These are phyloP conservation scores for Trimorus sp. DNA, from an alignment of 2,888 invertebrate genomes.

Conservation along the genomic window DNA sequence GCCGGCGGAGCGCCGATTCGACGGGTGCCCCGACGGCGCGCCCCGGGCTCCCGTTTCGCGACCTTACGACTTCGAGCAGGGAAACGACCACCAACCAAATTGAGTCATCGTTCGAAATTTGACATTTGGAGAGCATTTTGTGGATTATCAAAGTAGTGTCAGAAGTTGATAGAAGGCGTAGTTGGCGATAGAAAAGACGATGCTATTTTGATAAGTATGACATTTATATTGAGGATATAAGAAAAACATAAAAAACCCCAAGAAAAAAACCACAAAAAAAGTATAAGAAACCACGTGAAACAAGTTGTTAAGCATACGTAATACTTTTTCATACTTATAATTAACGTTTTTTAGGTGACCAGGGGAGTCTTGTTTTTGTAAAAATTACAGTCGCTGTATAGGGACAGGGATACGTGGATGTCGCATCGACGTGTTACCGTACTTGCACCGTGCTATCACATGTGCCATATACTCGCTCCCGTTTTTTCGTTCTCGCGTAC, in stretches of 20 bases:
- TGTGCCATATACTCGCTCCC: slow-evolving; percentile 53
- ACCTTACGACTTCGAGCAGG: slow-evolving; percentile 16
- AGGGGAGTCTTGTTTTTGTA: slow-evolving; percentile 60
- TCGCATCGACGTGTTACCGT: slow-evolving; percentile 40
- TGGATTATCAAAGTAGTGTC: slow-evolving; percentile 65
- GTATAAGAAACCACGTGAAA: slow-evolving; percentile 29
- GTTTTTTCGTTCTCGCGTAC: slow-evolving; percentile 3
- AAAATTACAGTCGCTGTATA: slow-evolving; percentile 54
- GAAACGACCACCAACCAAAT: slow-evolving; percentile 3
- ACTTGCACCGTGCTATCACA: slow-evolving; percentile 61
- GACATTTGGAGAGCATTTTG: slow-evolving; percentile 61
- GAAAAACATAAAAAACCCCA: slow-evolving; percentile 1
- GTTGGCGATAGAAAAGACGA: slow-evolving; percentile 59
- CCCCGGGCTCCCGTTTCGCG: neutral
- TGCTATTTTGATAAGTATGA: slow-evolving; percentile 64
- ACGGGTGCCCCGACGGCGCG: neutral
- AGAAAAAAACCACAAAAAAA: slow-evolving; percentile 23
- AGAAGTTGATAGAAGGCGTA: slow-evolving; percentile 50
- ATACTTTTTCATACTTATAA: slow-evolving; percentile 56
- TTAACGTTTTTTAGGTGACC: slow-evolving; percentile 45
- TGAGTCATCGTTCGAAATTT: slow-evolving; percentile 52
- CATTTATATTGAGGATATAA: slow-evolving; percentile 48
- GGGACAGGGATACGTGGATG: slow-evolving; percentile 41
- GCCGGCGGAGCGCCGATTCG: neutral
- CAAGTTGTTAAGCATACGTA: slow-evolving; percentile 62